These are phyloP conservation scores for Panagrolaimus sp. DNA, from an alignment of 1,140 invertebrate genomes.

Conservation along the genomic window DNA sequence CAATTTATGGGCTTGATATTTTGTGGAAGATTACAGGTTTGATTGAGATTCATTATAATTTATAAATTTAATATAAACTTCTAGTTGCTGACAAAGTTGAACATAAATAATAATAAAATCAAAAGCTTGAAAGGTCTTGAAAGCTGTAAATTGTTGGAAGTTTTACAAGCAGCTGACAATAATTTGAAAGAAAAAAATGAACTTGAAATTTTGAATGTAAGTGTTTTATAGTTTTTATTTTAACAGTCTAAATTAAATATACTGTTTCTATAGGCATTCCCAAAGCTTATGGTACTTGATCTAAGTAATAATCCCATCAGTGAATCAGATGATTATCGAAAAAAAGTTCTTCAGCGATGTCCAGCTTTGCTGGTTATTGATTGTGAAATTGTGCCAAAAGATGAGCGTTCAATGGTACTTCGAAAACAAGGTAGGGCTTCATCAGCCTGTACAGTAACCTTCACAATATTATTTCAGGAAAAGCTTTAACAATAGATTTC, in stretches of 20 bases:
- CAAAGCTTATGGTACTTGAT: slow-evolving; percentile 27
- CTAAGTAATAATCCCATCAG: slow-evolving; percentile 27
- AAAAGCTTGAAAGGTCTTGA: slow-evolving; percentile 31
- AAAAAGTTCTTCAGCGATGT: slow-evolving; percentile 21
- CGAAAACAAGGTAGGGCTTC: slow-evolving; percentile 21
- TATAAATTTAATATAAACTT: too few species aligned
- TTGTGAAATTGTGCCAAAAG: slow-evolving; percentile 30
- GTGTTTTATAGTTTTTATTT: background rate
- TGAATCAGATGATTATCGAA: slow-evolving; percentile 26
- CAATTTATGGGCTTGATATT: slow-evolving; percentile 19
- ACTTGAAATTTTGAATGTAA: slow-evolving; percentile 28
- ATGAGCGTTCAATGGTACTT: slow-evolving; percentile 20
- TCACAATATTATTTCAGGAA: slow-evolving; percentile 17
- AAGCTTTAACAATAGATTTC: slow-evolving; percentile 36
- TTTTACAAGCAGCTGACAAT: slow-evolving; percentile 27
- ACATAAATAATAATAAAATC: slow-evolving; percentile 24
- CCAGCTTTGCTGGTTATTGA: slow-evolving; percentile 21
- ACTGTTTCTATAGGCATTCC: slow-evolving; percentile 27
- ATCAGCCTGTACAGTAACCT: background rate
- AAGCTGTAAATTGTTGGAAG: slow-evolving; percentile 25
- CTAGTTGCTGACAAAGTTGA: slow-evolving; percentile 24
- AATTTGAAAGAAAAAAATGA: slow-evolving; percentile 29
- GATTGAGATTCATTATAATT: too few species aligned
- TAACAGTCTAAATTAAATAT: background rate
- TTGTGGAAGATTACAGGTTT: slow-evolving; percentile 23